Evolutionary conservation across 2,797 vertebrate species (phyloP), one percentile per base, ranked within the genome.

Genomic region (Mycteria americana): DNA sequence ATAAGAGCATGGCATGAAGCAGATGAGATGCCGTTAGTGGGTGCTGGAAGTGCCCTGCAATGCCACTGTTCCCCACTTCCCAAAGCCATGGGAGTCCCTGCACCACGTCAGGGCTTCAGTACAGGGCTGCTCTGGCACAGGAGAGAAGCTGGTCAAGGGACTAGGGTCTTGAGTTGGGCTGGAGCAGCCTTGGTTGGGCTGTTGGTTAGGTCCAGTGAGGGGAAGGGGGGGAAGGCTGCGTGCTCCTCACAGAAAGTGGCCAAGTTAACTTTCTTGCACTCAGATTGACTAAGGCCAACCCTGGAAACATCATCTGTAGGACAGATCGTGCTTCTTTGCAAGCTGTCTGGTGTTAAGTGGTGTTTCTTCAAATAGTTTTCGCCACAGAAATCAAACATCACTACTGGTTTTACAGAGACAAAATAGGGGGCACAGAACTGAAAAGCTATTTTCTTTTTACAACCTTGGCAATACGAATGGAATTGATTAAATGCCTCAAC

Each of bases 401-500:
- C 56, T 56, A 27, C 68, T n/a, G 79, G 30, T 64, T 93, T 89
- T 90, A 72, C 56, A 64, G 4, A 82, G 76, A 80, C 50, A 46
- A 67, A 97, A 85, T 8, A 70, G 1, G 51, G 83, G 80, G 54
- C 82, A 91, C 41, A 46, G 56, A 60, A 79, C 60, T 86, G 72
- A 59, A 48, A 24, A 67, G 67, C 30, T 91, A 43, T 89, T 97
- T 94, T 89, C 75, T 82, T 97, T 96, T 93, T 53, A 97, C 80
- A 92, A 6, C 60, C 43, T 94, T 96, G 96, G 95, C 82, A 89
- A 65, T 88, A 78, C 54, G 79, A 83, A 73, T 39, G 46, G 57
- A 54, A 91, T 84, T 85, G 93, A 97, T 97, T 89, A 87, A 96
- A 94, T 8, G 87, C 92, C 94, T 94, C 67, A 90, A 84, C 92